Base-by-base conservation (phyloP, 2,888 invertebrate species). In the Diplazon laetatorius region DNA sequence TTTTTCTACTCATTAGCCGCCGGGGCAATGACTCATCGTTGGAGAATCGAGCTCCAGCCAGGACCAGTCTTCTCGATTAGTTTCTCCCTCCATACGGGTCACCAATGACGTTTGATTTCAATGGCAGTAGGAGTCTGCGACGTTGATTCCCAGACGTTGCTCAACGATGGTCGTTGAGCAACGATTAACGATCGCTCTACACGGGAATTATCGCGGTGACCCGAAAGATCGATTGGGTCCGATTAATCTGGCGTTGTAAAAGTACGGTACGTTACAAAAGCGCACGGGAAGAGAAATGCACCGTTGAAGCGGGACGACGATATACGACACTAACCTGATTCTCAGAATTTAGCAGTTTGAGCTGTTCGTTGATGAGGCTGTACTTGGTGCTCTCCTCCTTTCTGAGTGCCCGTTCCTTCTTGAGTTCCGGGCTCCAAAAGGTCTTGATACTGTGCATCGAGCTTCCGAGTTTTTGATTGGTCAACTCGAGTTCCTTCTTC, bases 371-470 rank as follows among this genome's bases (percentile, higher is more conserved):
- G 92, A 98, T 96, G 91, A 98, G 95, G 92, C 97, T 96, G 93
- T 98, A 98, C 92, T 98, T 98, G 89, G 98, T 97, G 91, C 97
- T 97, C 92, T 99, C 99, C 92, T 99, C 99, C 91, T 99, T 99
- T 85, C 99, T 93, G 86, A 99, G 91, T 65, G 98, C 97, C 82
- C 99, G 93, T 92, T 99, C 99, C 92, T 99, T 98, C 93, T 99
- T 99, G 91, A 99, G 93, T 93, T 99, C 99, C 18, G 99, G 99
- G 91, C 98, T 98, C 99, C 99, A 99, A 92, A 99, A 99, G 71
- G 99, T 99, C 93, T 99, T 99, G 92, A 99, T 99, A 92, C 98
- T 98, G 93, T 99, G 99, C 99, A 99, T 99, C 88, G 97, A 97
- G 90, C 98, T 98, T 91, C 98, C 97, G 87, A 99, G 94, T 92